A percentile compares a stretch with the other conserved stretches of the same genome.
phyloP scores from a whole-genome alignment of 1,140 invertebrate species.

The Polypedilum pembai region DNA sequence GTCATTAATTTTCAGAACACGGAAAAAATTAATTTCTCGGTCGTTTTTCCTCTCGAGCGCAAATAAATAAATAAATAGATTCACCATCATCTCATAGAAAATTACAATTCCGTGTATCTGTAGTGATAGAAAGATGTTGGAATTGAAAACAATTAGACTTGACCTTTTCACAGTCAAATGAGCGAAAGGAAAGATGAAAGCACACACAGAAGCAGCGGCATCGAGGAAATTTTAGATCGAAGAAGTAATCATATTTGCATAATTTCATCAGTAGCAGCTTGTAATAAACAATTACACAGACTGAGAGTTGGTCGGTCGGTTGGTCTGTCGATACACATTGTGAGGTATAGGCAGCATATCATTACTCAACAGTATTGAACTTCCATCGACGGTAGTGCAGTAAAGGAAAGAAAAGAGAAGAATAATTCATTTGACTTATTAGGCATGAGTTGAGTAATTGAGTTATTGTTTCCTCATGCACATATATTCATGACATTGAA shows the following conservation, averaged over 20 bases:
- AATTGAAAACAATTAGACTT: constrained; percentile 14
- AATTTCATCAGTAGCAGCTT: constrained; percentile 23
- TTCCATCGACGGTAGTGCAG: neutral
- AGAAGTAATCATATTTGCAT: constrained; percentile 27
- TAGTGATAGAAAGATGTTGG: neutral
- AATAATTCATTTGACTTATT: constrained; percentile 20
- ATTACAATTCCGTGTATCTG: constrained; percentile 22
- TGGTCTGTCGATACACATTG: neutral
- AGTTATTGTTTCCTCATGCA: constrained; percentile 25
- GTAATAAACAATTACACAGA: neutral
- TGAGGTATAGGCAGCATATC: neutral
- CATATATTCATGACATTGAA: constrained; percentile 21
- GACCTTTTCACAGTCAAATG: constrained; percentile 16
- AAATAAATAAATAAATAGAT: constrained; percentile 7
- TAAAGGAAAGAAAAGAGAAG: neutral
- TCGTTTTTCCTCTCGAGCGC: neutral
- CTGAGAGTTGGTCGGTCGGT: neutral
- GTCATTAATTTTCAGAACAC: constrained; percentile 15
- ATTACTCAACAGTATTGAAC: neutral
- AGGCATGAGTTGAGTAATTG: constrained; percentile 23
- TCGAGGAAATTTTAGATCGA: neutral
- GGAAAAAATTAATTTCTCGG: constrained; percentile 7
- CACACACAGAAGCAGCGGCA: neutral
- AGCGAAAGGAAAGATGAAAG: neutral
- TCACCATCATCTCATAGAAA: constrained; percentile 9